Conservation (phyloP, 2,113 vertebrate species). For the Engystomops pustulosus region DNA sequence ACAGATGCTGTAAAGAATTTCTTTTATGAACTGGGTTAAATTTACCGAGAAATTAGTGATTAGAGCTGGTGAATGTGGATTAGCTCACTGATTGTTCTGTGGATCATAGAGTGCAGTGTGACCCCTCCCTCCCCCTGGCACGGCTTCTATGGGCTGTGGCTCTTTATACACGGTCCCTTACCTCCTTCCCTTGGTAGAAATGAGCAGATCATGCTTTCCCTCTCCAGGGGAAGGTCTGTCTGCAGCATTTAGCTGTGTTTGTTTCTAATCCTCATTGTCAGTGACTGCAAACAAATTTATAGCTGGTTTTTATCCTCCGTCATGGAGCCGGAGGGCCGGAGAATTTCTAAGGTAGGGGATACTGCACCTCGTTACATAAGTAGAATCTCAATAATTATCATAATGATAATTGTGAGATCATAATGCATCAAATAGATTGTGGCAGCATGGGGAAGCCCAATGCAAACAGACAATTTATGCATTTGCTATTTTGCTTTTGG, state of each 20-base stretch:
- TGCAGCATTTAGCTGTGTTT: neutral
- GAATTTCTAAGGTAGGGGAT: neutral
- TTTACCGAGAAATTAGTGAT: no score
- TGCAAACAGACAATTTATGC: no score
- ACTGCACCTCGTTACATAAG: no score
- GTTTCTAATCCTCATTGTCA: neutral
- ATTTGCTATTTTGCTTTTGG: no score
- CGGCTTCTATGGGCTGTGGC: neutral
- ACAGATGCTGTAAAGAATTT: no score
- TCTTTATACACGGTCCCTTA: slow-evolving; percentile 19
- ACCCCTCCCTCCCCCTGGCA: neutral
- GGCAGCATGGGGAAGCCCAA: no score
- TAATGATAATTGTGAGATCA: no score
- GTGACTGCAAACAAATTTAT: neutral
- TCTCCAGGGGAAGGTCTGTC: neutral
- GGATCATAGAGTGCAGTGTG: neutral
- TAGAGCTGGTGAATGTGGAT: no score
- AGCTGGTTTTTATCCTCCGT: neutral
- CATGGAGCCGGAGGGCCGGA: neutral
- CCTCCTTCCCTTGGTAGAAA: neutral
- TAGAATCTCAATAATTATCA: no score
- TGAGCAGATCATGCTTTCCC: neutral
- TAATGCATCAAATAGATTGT: no score
- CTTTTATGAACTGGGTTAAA: no score
- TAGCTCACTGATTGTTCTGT: no score